Percentiles rank a stretch among this genome's conserved stretches.
These are phyloP conservation scores for Magallana ariakensis DNA, from an alignment of 1,140 invertebrate genomes.

Conservation along the genomic window DNA sequence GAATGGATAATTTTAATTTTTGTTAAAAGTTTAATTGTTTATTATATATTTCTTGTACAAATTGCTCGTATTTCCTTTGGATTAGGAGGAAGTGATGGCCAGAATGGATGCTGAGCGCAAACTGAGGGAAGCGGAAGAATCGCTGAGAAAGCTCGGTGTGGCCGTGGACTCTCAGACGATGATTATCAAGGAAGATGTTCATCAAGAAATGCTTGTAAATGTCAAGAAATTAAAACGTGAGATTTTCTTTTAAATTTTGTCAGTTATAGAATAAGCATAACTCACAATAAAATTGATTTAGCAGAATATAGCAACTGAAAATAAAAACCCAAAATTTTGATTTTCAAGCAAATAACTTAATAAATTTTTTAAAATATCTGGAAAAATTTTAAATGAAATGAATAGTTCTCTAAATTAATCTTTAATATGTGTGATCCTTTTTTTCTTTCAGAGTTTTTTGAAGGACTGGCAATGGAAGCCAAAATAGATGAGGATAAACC, in stretches of 20 bases:
- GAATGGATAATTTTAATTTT: too few relatives aligned
- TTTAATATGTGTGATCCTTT: neutral
- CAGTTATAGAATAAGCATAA: neutral
- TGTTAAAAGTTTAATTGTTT: too few relatives aligned
- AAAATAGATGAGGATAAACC: constrained; percentile 78
- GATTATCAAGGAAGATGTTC: constrained; percentile 70
- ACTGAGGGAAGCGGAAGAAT: constrained; percentile 70
- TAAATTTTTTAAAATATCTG: too few relatives aligned
- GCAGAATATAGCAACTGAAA: too few relatives aligned
- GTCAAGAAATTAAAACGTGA: constrained; percentile 74
- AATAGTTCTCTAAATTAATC: too few relatives aligned
- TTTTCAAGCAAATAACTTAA: too few relatives aligned
- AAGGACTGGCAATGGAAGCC: constrained; percentile 78
- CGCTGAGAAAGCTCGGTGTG: constrained; percentile 66
- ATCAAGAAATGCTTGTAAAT: constrained; percentile 74
- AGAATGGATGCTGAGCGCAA: constrained; percentile 71
- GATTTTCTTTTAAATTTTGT: neutral
- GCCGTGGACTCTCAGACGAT: constrained; percentile 71
- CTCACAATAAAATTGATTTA: too few relatives aligned
- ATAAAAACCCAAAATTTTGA: too few relatives aligned
- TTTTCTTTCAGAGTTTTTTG: constrained; percentile 78
- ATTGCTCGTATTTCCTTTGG: neutral
- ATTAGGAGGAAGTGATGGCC: constrained; percentile 74
- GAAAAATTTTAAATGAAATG: too few relatives aligned
- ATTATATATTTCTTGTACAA: neutral